Evolutionary conservation across 2,888 invertebrate genomes (phyloP).

Genomic region (Lapara coniferarum): DNA sequence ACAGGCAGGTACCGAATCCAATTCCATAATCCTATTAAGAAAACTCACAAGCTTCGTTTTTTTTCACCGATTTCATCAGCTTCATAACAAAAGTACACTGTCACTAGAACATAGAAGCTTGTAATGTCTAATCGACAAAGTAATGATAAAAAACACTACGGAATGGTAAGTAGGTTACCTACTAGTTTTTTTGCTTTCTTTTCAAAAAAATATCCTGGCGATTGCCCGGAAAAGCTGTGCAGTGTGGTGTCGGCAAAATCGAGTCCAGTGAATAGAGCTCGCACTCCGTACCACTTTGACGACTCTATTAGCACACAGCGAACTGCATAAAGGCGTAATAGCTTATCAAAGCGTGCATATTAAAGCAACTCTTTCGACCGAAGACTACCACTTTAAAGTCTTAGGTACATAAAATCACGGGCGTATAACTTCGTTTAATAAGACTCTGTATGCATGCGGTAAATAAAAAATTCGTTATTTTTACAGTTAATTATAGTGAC

Average conservation of each 20-base stretch:
- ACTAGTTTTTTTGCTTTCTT: conserved; percentile 2
- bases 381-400: conserved; percentile 36
- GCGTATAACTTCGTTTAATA: conserved; percentile 13
- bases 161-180: conserved; percentile 1
- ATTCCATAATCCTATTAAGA: no score
- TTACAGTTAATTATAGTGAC: no score
- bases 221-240: conserved; percentile 30
- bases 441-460: background rate
- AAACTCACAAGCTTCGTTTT: no score
- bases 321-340: conserved; percentile 58
- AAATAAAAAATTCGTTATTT: conserved; percentile 15
- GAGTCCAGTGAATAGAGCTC: conserved; percentile 47
- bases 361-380: conserved; percentile 54
- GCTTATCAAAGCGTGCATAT: conserved; percentile 64
- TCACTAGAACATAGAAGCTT: background rate
- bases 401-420: conserved; percentile 32
- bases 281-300: conserved; percentile 48
- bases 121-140: background rate
- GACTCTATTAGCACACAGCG: conserved; percentile 54
- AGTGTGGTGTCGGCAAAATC: conserved; percentile 32
- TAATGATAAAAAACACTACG: background rate
- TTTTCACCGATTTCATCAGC: no score
- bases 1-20: no score
- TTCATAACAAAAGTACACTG: no score
- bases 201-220: conserved; percentile 38